Evolutionary conservation across 2,888 invertebrate genomes (phyloP), one percentile per base, ranked within the genome.

Genomic region (Clusia tigrina): DNA sequence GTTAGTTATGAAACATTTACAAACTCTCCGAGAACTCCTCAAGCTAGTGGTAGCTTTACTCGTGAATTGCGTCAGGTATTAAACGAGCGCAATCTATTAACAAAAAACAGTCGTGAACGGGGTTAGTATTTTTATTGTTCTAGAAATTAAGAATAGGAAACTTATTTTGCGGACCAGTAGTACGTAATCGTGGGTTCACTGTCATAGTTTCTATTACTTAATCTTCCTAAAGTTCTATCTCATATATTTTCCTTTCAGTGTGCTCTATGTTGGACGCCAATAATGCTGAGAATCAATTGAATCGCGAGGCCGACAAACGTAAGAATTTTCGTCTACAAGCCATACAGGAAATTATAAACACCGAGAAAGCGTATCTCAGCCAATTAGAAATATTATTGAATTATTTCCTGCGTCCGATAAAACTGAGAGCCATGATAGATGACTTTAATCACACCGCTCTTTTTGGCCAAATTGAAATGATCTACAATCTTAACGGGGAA

Each of bases 281-380:
- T 2, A 54, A 58, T 69, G 52, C 71, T 54, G 62, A 71, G 65
- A 69, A 67, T 53, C 72, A 66, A 6, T 78, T 79, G 6, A 73
- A 76, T 61, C 73, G 77, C 2, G 81, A 77, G 62, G 64, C 78
- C 2, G 80, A 82, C 32, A 83, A 81, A 54, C 76, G 82, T 0
- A 65, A 72, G 48, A 74, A 66, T 26, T 79, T 86, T 53, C 83
- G 85, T 22, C 70, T 77, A n/a, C 88, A 88, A 81, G 88, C 89
- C 0, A 84, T 90, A 22, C 84, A 88, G 74, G 92, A 92, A 83
- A 88, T 91, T 65, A 84, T 91, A 57, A 86, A 87, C 15, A 90
- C 90, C 9, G 92, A 92, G 83, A 86, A 87, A 63, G 87, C 88
- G 6, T 92, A 92, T 78, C 82, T 91, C 18, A 84, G 86, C 20